Evolutionary conservation across 2,797 vertebrate species (phyloP).

Genomic region (Scolopax rusticola): DNA sequence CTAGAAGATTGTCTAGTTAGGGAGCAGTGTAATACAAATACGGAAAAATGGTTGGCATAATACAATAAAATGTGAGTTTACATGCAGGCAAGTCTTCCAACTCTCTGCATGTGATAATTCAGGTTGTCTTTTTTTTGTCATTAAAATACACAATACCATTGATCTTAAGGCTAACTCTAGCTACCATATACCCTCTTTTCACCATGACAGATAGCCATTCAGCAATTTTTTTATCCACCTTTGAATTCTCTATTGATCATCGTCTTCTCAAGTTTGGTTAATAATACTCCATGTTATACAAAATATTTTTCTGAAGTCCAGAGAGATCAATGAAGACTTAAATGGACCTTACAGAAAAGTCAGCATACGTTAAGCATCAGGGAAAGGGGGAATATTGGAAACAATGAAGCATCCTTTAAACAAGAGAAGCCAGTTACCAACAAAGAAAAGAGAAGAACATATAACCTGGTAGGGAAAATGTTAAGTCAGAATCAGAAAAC

Average conservation of each 20-base stretch:
- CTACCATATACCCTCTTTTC: fast-evolving
- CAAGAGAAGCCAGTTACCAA: background rate
- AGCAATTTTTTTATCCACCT: background rate
- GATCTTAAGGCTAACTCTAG: background rate
- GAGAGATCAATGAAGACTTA: background rate
- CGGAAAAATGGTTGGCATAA: background rate
- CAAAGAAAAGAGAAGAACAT: background rate
- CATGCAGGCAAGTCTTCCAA: background rate
- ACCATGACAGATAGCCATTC: background rate
- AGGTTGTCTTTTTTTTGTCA: background rate
- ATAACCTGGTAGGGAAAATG: background rate
- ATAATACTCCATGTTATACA: background rate
- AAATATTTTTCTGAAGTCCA: background rate
- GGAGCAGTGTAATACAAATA: background rate
- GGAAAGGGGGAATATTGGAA: background rate
- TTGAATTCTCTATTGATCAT: background rate
- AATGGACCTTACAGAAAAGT: background rate
- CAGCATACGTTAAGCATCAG: background rate
- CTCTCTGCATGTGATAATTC: background rate
- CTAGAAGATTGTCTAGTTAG: background rate
- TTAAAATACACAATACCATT: background rate
- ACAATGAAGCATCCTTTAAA: background rate
- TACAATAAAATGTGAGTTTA: background rate
- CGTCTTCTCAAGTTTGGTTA: background rate
- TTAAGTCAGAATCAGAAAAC: background rate